Evolutionary conservation across 2,888 invertebrate species (phyloP), one percentile per base, ranked within the genome.

Genomic region (Strigamia maritima): DNA sequence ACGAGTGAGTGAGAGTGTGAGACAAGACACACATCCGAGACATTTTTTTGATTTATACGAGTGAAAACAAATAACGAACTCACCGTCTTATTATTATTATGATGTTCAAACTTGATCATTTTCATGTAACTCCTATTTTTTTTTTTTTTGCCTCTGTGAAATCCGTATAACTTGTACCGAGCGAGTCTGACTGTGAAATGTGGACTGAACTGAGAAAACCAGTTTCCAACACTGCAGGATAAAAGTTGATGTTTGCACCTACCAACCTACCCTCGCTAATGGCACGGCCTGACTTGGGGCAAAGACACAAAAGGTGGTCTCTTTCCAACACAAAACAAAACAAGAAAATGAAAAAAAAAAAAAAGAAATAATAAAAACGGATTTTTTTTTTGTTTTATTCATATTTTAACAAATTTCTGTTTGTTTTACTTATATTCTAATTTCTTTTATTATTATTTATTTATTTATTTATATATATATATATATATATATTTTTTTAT

Each of bases 241-340:
- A 65, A 65, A 65, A 65, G 22, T 65, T 65, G 60, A 24, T 65
- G 60, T 65, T 65, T 65, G 19, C 60, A 65, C 60, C 60, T 65
- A 65, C 60, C 60, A 65, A 65, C 60, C 60, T 65, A 65, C 60
- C 60, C 60, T 65, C 22, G 22, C 12, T 65, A 65, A 65, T 65
- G 60, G 60, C 60, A 65, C 24, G 12, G 24, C 60, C 60, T 65
- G 24, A 24, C 60, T 65, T 19, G 60, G 60, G 60, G 60, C 60
- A 65, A 65, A 65, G 60, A 65, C 60, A 65, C 60, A 65, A 65
- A 65, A 65, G 60, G 60, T 65, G 60, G 60, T 12, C 49, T 49
- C 49, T 49, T 65, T 19, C 1, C 12, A 2, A 24, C 2, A 12
- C 24, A 65, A 65, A 19, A 22, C 60, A 24, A 65, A 65, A 65